phyloP scores from a whole-genome alignment of 2,888 invertebrate genomes.

The Spisula subtruncata region DNA sequence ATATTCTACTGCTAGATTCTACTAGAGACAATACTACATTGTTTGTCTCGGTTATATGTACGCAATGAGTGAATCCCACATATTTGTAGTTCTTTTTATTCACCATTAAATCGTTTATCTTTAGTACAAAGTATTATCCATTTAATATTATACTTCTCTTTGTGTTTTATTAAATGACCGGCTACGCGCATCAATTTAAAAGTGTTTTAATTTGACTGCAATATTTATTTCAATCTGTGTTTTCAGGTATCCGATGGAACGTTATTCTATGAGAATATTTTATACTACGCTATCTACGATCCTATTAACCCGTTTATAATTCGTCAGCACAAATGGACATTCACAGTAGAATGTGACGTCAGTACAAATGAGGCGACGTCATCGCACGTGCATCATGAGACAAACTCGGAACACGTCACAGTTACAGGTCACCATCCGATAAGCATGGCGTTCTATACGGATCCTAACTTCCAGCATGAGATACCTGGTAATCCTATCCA shows the following conservation, averaged over 20 bases:
- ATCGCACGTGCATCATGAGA: conserved; percentile 35
- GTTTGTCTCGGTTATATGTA: neutral
- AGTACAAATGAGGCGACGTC: conserved; percentile 5
- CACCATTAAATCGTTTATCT: too few relatives aligned
- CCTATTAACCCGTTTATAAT: conserved; percentile 22
- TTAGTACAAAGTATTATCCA: too few relatives aligned
- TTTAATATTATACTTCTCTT: too few relatives aligned
- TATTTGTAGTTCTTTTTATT: too few relatives aligned
- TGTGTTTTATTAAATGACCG: too few relatives aligned
- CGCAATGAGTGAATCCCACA: too few relatives aligned
- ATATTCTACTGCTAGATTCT: too few relatives aligned
- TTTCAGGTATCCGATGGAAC: conserved; percentile 9
- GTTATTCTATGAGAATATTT: conserved; percentile 17
- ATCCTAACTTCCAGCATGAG: neutral
- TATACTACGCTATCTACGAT: conserved; percentile 31
- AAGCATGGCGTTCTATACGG: conserved; percentile 31
- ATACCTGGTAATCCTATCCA: conserved; percentile 5
- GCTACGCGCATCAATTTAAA: too few relatives aligned
- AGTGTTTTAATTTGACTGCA: too few relatives aligned
- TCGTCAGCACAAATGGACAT: conserved; percentile 38
- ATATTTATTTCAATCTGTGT: too few relatives aligned
- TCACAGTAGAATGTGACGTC: conserved; percentile 39
- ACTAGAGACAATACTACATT: neutral
- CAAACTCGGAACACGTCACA: conserved; percentile 12
- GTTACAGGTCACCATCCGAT: conserved; percentile 1